Conservation (phyloP, 2,797 vertebrate species). For the Anabacerthia variegaticeps region DNA sequence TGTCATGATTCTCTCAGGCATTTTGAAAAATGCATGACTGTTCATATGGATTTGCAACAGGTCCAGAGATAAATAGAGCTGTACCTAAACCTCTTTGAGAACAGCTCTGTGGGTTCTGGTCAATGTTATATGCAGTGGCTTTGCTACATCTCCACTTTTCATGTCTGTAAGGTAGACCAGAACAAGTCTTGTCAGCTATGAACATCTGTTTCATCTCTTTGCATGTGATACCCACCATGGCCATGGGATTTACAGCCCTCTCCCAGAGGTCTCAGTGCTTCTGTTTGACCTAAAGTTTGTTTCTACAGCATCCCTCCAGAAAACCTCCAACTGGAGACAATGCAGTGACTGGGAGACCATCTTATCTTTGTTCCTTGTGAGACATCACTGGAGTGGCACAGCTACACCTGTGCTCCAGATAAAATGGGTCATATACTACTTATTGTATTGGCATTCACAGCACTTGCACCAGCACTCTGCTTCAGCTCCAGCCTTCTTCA, state of each 20-base stretch:
- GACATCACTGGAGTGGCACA: neutral
- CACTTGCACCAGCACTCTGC: neutral
- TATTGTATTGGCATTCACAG: neutral
- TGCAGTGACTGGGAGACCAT: neutral
- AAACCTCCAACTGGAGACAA: neutral
- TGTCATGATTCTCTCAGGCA: neutral
- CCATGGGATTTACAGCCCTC: neutral
- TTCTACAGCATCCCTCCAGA: neutral
- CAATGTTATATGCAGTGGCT: neutral
- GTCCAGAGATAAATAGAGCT: neutral
- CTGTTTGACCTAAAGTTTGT: neutral
- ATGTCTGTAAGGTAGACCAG: neutral
- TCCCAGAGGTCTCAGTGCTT: neutral
- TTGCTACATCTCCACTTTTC: neutral
- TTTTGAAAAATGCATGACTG: neutral
- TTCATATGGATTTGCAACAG: neutral
- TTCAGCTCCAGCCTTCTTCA: neutral
- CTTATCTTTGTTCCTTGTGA: neutral
- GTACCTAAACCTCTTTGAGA: neutral
- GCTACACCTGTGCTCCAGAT: neutral
- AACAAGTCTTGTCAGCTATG: neutral
- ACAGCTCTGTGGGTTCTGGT: neutral
- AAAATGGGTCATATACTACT: neutral
- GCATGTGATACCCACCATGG: neutral
- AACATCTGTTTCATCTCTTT: neutral